These are phyloP conservation scores for Melitaea athalia DNA, from an alignment of 2,888 invertebrate genomes.

Conservation along the genomic window DNA sequence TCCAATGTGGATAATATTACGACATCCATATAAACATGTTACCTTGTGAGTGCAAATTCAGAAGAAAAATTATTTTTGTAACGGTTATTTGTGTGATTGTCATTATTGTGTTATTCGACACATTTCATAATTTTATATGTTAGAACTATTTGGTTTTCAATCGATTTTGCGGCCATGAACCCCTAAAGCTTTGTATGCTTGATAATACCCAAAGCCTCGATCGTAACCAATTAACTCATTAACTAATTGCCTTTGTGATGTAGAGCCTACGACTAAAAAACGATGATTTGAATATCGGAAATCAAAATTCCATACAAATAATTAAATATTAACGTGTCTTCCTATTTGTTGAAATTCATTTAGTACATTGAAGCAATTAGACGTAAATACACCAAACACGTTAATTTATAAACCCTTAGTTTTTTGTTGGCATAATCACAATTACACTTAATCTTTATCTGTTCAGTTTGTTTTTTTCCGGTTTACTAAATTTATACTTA, in stretches of 20 bases:
- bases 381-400: too few relatives aligned
- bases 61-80: not conserved
- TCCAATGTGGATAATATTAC: not conserved
- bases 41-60: constrained; percentile 2
- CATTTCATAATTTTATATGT: constrained; percentile 63
- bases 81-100: constrained; percentile 17
- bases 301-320: not conserved
- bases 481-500: too few relatives aligned
- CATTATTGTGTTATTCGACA: constrained; percentile 30
- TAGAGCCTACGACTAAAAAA: not conserved
- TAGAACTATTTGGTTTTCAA: constrained; percentile 59
- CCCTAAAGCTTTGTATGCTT: constrained; percentile 55
- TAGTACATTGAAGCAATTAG: not conserved
- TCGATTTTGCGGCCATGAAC: constrained; percentile 66
- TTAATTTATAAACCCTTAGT: too few relatives aligned
- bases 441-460: too few relatives aligned
- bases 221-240: constrained; percentile 36
- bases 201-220: constrained; percentile 51
- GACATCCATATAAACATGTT: not conserved
- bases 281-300: constrained; percentile 17
- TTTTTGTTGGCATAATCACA: too few relatives aligned
- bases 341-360: not conserved
- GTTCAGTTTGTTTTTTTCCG: too few relatives aligned
- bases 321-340: not conserved
- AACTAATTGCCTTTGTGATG: constrained; percentile 25